Percentiles rank a stretch among this genome's conserved stretches.
Evolutionary conservation across 2,888 invertebrate genomes (phyloP).

Genomic region (Habroteleia sp.): DNA sequence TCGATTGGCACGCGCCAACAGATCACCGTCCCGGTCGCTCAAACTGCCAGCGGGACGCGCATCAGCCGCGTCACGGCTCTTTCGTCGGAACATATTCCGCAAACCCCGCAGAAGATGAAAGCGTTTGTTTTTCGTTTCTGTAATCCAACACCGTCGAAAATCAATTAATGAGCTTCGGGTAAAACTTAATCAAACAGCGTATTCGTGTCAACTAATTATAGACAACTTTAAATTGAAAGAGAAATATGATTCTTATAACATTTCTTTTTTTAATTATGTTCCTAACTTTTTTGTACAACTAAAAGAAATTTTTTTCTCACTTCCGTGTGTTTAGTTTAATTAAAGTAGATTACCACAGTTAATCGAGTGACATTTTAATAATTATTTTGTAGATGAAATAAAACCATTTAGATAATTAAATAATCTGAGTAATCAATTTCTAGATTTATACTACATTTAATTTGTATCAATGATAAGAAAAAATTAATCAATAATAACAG

Average conservation of each 20-base stretch:
- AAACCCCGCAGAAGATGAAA: conserved; percentile 85
- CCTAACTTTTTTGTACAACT: not conserved
- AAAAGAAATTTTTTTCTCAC: too few species aligned
- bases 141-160: conserved; percentile 56
- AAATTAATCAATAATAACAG: too few species aligned
- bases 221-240: conserved; percentile 4
- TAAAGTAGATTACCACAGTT: too few species aligned
- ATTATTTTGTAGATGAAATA: too few species aligned
- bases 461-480: too few species aligned
- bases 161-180: conserved; percentile 24
- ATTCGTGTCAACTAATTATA: conserved; percentile 42
- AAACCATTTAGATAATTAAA: too few species aligned
- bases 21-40: conserved; percentile 69
- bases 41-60: conserved; percentile 67
- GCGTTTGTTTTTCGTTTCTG: conserved; percentile 84
- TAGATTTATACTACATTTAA: too few species aligned
- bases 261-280: conserved; percentile 4
- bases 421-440: too few species aligned
- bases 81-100: conserved; percentile 87
- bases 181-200: conserved; percentile 10
- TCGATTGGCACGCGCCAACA: conserved; percentile 75
- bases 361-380: too few species aligned
- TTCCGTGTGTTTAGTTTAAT: too few species aligned
- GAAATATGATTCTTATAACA: too few species aligned
- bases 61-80: conserved; percentile 81